Evolutionary conservation across 2,113 vertebrate genomes (phyloP).

Genomic region (Tragelaphus imberbis): DNA sequence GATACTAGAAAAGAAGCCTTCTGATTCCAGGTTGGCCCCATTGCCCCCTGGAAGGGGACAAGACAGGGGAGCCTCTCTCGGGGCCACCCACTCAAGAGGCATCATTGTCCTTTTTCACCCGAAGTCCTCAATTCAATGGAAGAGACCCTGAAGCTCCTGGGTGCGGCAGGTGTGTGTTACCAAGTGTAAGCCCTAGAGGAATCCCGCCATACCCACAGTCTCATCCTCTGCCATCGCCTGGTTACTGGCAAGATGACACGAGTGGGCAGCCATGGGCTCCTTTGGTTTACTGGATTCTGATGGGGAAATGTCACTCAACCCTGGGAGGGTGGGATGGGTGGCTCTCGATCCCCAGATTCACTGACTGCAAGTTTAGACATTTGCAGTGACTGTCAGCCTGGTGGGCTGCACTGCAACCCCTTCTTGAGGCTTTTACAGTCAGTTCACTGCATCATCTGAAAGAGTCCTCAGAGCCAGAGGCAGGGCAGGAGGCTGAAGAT

Average conservation of each 20-base stretch:
- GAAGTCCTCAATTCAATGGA: not conserved
- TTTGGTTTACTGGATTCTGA: fast-evolving
- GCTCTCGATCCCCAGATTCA: fast-evolving
- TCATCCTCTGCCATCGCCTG: not conserved
- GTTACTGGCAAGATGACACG: fast-evolving
- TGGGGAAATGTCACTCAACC: fast-evolving
- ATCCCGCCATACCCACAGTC: fast-evolving
- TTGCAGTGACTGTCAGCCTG: fast-evolving
- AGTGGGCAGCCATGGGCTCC: not conserved
- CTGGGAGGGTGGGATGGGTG: fast-evolving
- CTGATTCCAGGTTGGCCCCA: conserved; percentile 3
- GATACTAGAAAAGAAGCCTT: not conserved
- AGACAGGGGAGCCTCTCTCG: conserved; percentile 43
- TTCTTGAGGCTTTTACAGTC: not conserved
- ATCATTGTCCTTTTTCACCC: not conserved
- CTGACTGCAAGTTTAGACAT: not conserved
- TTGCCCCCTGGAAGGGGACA: not conserved
- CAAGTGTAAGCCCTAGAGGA: not conserved
- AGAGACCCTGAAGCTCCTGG: not conserved
- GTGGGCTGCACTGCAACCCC: not conserved
- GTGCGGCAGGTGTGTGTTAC: conserved; percentile 12
- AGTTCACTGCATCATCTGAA: fast-evolving
- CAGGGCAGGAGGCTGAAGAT: fast-evolving
- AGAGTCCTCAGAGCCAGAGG: not conserved
- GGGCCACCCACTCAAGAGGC: conserved; percentile 43